Percentiles rank a stretch among this genome's conserved stretches.
Evolutionary conservation across 2,888 invertebrate species (phyloP).

Genomic region (Leptopilina drosophilae): DNA sequence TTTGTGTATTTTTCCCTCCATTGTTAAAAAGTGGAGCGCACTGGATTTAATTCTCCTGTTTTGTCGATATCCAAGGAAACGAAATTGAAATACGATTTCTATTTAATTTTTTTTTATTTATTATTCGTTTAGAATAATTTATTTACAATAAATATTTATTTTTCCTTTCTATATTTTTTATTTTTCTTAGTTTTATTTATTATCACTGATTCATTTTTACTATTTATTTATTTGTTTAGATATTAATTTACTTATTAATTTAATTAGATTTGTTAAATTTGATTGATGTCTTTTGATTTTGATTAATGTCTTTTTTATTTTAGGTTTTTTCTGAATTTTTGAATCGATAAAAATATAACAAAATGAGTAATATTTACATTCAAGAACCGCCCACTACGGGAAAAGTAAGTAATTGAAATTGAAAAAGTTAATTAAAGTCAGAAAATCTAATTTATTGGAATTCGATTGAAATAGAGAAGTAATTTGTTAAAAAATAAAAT

Average conservation of each 20-base stretch:
- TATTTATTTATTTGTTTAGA: background rate
- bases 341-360: conserved; percentile 36
- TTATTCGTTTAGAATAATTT: background rate
- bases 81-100: too few relatives aligned
- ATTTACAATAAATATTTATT: background rate
- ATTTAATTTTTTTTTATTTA: too few relatives aligned
- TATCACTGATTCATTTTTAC: too few relatives aligned
- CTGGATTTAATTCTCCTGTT: background rate
- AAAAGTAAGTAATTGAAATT: conserved; percentile 82
- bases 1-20: background rate
- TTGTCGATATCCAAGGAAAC: conserved; percentile 31
- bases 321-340: background rate
- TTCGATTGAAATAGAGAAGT: background rate
- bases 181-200: background rate
- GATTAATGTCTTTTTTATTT: background rate
- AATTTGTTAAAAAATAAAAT: conserved; percentile 22
- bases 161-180: background rate
- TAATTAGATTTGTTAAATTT: background rate
- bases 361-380: conserved; percentile 98
- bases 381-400: conserved; percentile 97
- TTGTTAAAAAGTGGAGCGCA: background rate
- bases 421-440: conserved; percentile 32
- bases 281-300: too few relatives aligned
- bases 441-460: too few relatives aligned
- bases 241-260: background rate